Evolutionary conservation across 2,888 invertebrate species (phyloP).

Genomic region (Acleris cristana): DNA sequence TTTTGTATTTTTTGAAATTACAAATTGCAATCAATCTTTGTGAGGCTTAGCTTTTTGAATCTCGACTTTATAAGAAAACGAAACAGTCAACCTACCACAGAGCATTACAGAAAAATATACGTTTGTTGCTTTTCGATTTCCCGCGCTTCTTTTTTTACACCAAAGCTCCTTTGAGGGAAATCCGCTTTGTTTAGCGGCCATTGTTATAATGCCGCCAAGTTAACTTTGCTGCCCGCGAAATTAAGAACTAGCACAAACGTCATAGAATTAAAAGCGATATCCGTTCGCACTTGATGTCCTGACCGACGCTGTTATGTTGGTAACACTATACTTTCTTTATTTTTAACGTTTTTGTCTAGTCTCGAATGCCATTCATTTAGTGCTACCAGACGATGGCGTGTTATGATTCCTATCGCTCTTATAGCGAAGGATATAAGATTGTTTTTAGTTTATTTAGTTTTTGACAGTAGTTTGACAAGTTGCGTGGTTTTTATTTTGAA

Average conservation of each 20-base stretch:
- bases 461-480: constrained; percentile 11
- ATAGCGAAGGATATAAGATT: constrained; percentile 16
- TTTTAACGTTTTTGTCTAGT: constrained; percentile 52
- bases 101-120: constrained; percentile 30
- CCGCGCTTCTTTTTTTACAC: constrained; percentile 45
- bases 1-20: constrained; percentile 1
- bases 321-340: constrained; percentile 47
- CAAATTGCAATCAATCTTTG: neutral
- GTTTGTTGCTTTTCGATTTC: constrained; percentile 39
- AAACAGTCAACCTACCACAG: neutral
- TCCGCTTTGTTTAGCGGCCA: constrained; percentile 51
- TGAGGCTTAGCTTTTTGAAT: too few species aligned
- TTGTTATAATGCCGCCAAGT: constrained; percentile 46
- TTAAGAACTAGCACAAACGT: constrained; percentile 11
- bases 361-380: constrained; percentile 49
- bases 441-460: constrained; percentile 16
- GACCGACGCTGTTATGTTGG: constrained; percentile 17
- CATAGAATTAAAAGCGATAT: constrained; percentile 11
- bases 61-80: too few species aligned
- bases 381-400: constrained; percentile 27
- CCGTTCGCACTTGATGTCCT: constrained; percentile 4
- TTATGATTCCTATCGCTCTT: constrained; percentile 29
- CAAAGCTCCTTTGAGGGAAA: constrained; percentile 52
- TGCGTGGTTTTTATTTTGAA: constrained; percentile 6
- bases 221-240: constrained; percentile 25